Evolutionary conservation across 2,888 invertebrate genomes (phyloP), one percentile per base, ranked within the genome.

Genomic region (Terebella lapidaria): DNA sequence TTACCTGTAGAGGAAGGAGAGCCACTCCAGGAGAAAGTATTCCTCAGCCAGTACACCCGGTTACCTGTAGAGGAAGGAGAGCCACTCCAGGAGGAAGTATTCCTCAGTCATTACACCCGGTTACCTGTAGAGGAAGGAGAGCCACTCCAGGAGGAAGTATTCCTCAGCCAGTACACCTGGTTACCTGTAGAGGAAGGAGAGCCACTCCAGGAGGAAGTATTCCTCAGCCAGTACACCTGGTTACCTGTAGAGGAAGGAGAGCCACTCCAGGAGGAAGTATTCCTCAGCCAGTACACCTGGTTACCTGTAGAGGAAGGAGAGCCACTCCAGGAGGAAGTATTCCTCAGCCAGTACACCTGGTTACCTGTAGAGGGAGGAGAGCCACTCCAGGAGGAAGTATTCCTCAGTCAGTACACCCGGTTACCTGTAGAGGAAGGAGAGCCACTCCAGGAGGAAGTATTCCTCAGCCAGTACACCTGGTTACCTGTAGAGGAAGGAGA

Each of bases 401-500:
- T 35, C 10, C 10, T 18, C 35, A 35, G 35, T 10, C 35, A 35
- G 18, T 35, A 35, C n/a, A n/a, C n/a, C n/a, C n/a, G 35, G 18
- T 35, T 35, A 35, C 35, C 35, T 35, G 35, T 35, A 18, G 10
- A 35, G 35, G 10, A 35, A 35, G 35, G 35, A 35, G 35, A 35
- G 35, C 35, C 35, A 35, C 35, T 35, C 35, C 10, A 35, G 35
- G 10, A 35, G 35, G 35, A 35, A 35, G 35, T 18, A 18, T n/a
- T n/a, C n/a, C n/a, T n/a, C n/a, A n/a, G n/a, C n/a, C n/a, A n/a
- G n/a, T n/a, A n/a, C n/a, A n/a, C n/a, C 10, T 35, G 27, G 2
- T 53, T 54, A 83, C 82, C 78, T 81, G 76, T 77, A 74, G 58
- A 72, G 67, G 74, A 76, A 84, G 63, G 83, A 83, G 70, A 77